Percentiles rank a stretch among this genome's conserved stretches.
Conservation (phyloP, 2,888 invertebrate species). For the Notocelia uddmanniana region DNA sequence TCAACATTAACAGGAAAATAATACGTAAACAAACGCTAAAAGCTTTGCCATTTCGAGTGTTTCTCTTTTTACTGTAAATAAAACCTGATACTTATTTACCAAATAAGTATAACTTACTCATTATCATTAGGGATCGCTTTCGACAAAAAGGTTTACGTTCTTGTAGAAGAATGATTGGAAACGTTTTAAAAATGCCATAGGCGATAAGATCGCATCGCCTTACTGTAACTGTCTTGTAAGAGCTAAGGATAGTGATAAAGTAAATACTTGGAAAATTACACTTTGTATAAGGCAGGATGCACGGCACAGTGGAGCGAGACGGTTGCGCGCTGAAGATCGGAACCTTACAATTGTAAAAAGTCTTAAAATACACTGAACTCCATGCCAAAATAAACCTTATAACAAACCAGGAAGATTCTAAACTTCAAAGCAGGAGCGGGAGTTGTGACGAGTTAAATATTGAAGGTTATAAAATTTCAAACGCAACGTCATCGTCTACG, state of each 20-base stretch:
- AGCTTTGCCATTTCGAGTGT: constrained; percentile 46
- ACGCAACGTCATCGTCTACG: constrained; percentile 43
- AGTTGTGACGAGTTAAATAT: constrained; percentile 20
- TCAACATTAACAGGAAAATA: constrained; percentile 58
- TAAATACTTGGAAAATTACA: constrained; percentile 72
- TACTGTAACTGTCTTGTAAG: constrained; percentile 43
- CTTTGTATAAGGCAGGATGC: constrained; percentile 78
- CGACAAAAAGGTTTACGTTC: constrained; percentile 28
- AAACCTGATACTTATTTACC: constrained; percentile 36
- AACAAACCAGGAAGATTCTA: rapidly evolving
- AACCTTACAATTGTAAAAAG: constrained; percentile 60
- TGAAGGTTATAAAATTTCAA: constrained; percentile 28
- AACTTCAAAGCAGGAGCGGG: background rate
- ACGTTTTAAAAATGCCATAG: constrained; percentile 16
- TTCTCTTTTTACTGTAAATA: constrained; percentile 41
- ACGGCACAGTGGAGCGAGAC: constrained; percentile 84
- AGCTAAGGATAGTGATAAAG: constrained; percentile 53
- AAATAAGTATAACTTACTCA: constrained; percentile 27
- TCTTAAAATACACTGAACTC: constrained; percentile 1
- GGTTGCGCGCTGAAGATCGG: constrained; percentile 77
- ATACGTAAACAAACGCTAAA: constrained; percentile 54
- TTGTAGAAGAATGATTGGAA: constrained; percentile 7
- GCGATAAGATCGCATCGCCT: constrained; percentile 31
- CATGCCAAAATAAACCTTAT: constrained; percentile 52
- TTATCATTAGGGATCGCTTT: constrained; percentile 37